Base-by-base conservation (phyloP, 64 coral and sea anemone species). In the Pocillopora damicornis region DNA sequence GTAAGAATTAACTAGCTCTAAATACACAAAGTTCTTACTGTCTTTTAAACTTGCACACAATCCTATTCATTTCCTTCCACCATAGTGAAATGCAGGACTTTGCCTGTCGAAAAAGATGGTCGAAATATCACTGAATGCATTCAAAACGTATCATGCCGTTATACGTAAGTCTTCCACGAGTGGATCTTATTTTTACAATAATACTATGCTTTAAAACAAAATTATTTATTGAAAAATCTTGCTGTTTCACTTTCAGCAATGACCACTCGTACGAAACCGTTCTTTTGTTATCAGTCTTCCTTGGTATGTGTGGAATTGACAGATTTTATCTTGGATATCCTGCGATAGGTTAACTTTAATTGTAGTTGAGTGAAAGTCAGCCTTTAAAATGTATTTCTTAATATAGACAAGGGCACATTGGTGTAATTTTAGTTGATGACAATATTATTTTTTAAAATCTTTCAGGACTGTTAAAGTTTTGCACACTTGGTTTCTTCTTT, bases 261-360 rank as follows among this genome's bases (percentile, higher is more conserved):
- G 97, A 93, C 57, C 74, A 93, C 76, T 89, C 90, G 1, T 95
- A 95, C 76, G 68, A 92, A 83, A 95, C 90, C 37, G 93, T 93
- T 22, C 75, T 99, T 66, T 78, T 95, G 74, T 71, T 99, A 65
- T 99, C 97, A 59, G 90, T 99, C 17, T 92, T 99, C 37, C 93
- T 99, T 58, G 97, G 97, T 59, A 99, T 99, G 97, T 99, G 95
- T 89, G 97, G 97, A 64, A 95, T 99, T 81, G 97, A 99, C 38
- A 92, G 97, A 90, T 99, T 99, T 86, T 99, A 99, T 61, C 74
- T 99, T 22, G 97, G 97, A 26, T 99, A 99, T 65, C 97, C 97
- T 58, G 97, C 97, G 35, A 99, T 99, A 90, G 97, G 97, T 99
- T 90, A 76, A 79, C 30, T 23, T 30, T 1, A 16, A 4, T 7